These are phyloP conservation scores for Sceloporus tristichus DNA, from an alignment of 2,113 vertebrate genomes.

Conservation along the genomic window DNA sequence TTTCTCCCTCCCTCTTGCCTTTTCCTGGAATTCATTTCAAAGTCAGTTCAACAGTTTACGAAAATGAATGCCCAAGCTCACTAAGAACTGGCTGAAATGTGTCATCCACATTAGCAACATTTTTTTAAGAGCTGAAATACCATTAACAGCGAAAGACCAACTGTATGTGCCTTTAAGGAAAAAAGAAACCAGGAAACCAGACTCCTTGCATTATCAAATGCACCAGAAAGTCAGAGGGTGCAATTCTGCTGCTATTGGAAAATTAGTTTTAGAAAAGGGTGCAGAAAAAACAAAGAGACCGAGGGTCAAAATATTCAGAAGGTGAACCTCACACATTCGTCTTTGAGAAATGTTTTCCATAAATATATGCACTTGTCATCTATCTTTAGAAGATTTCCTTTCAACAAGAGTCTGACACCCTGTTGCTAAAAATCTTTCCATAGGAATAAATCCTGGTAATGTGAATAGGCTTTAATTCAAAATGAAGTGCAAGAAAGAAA, in stretches of 20 bases:
- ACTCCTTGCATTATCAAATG: no score
- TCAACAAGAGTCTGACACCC: no score
- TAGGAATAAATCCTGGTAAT: background rate
- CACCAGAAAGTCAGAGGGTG: slow-evolving; percentile 42
- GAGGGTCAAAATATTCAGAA: slow-evolving; percentile 59
- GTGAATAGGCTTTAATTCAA: background rate
- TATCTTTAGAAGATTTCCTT: background rate
- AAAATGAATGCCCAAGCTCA: slow-evolving; percentile 88
- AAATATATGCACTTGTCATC: slow-evolving; percentile 36
- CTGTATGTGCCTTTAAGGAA: no score
- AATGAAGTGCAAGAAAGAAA: background rate
- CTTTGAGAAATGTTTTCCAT: slow-evolving; percentile 6
- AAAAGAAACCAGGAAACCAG: no score
- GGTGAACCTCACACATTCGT: slow-evolving; percentile 51
- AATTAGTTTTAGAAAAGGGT: no score
- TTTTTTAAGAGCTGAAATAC: slow-evolving; percentile 86
- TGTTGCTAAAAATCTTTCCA: background rate
- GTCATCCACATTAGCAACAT: slow-evolving; percentile 84
- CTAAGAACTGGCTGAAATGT: slow-evolving; percentile 87
- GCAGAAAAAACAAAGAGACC: slow-evolving; percentile 52
- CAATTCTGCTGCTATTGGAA: background rate
- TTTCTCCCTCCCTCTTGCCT: slow-evolving; percentile 64
- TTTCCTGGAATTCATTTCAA: slow-evolving; percentile 83
- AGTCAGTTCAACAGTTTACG: slow-evolving; percentile 87
- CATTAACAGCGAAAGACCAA: slow-evolving; percentile 80